These are phyloP conservation scores for Athalia rosae DNA, from an alignment of 2,888 invertebrate species.

Conservation along the genomic window DNA sequence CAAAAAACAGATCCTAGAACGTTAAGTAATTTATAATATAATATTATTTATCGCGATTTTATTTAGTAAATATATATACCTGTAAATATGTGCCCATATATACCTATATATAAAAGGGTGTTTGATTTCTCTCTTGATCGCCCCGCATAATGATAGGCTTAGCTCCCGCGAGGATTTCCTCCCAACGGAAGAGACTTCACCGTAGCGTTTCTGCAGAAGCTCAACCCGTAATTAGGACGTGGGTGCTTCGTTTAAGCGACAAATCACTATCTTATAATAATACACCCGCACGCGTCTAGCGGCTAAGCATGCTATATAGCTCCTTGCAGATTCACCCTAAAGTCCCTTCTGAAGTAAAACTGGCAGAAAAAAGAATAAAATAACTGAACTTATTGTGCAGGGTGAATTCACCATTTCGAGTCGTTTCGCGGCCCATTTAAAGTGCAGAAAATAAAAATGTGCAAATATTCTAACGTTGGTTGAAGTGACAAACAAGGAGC, in stretches of 20 bases:
- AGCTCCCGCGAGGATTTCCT: constrained; percentile 23
- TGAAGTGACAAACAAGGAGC: background rate
- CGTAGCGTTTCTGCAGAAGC: constrained; percentile 13
- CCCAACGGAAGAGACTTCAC: background rate
- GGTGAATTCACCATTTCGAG: no score
- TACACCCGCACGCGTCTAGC: constrained; percentile 29
- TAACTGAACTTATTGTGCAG: no score
- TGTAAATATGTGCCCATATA: no score
- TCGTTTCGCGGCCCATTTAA: no score
- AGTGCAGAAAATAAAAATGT: no score
- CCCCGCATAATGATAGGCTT: constrained; percentile 32
- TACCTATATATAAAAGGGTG: constrained; percentile 6
- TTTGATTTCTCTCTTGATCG: constrained; percentile 21
- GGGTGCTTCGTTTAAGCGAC: constrained; percentile 41
- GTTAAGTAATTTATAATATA: no score
- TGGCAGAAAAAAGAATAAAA: no score
- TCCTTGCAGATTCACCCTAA: constrained; percentile 11
- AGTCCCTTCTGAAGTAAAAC: background rate
- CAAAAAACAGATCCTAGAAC: no score
- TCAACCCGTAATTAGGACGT: constrained; percentile 38
- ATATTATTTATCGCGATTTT: no score
- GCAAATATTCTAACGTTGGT: background rate
- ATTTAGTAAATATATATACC: no score
- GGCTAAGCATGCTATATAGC: background rate
- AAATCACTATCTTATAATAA: constrained; percentile 39